phyloP scores from a whole-genome alignment of 2,888 invertebrate species.

The Hybos culiciformis region DNA sequence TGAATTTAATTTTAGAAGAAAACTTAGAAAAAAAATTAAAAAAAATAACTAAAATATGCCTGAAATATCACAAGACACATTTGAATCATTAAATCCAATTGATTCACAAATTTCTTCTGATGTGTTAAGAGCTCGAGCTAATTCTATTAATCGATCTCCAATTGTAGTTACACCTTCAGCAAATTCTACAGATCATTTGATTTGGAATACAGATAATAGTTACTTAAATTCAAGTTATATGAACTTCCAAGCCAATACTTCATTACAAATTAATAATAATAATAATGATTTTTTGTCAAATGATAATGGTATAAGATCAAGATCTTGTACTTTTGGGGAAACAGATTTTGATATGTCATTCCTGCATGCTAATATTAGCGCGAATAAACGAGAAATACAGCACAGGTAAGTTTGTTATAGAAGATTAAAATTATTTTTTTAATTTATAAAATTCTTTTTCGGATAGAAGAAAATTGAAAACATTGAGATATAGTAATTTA shows the following conservation, averaged over 20 bases:
- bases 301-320: not conserved
- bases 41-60: slow-evolving; percentile 36
- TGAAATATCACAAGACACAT: slow-evolving; percentile 38
- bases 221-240: no score
- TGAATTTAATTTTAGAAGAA: no score
- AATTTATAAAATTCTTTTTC: no score
- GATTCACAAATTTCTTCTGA: slow-evolving; percentile 38
- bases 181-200: slow-evolving; percentile 4
- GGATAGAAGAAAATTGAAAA: no score
- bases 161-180: slow-evolving; percentile 11
- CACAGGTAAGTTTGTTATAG: slow-evolving; percentile 35
- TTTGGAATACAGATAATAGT: no score
- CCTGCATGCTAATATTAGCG: slow-evolving; percentile 9
- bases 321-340: slow-evolving; percentile 1
- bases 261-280: not conserved
- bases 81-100: slow-evolving; percentile 43
- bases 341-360: slow-evolving; percentile 3
- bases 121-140: slow-evolving; percentile 45
- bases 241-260: not conserved
- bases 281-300: not conserved
- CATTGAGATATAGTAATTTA: no score
- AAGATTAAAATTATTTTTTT: no score
- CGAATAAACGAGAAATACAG: slow-evolving; percentile 29
- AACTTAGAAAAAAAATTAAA: not conserved
- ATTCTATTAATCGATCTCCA: slow-evolving; percentile 28